These are phyloP conservation scores for Tokudaia muenninki DNA, from an alignment of 2,797 vertebrate genomes.

Conservation along the genomic window DNA sequence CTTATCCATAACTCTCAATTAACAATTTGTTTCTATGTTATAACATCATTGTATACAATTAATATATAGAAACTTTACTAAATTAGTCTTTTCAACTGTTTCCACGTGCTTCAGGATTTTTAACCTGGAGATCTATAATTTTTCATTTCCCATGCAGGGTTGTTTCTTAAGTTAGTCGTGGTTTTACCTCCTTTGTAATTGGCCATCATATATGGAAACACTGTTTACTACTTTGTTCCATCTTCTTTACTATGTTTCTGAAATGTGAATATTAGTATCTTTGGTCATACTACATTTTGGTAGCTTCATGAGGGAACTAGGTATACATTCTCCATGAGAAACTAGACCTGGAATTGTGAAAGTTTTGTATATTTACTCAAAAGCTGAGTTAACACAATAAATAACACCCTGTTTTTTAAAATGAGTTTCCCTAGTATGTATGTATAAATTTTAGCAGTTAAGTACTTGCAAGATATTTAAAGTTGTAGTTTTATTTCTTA, in stretches of 20 bases:
- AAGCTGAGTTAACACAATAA: constrained; percentile 38
- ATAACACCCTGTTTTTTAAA: not conserved
- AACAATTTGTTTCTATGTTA: not conserved
- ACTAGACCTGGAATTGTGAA: not conserved
- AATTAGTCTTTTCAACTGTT: not conserved
- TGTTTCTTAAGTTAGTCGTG: not conserved
- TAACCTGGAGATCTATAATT: not conserved
- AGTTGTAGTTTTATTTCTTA: not conserved
- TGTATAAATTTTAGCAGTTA: not conserved
- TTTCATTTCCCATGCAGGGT: constrained; percentile 23
- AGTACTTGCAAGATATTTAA: not conserved
- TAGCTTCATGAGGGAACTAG: not conserved
- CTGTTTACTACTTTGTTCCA: constrained; percentile 38
- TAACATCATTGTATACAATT: not conserved
- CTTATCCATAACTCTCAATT: not conserved
- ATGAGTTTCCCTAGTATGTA: not conserved
- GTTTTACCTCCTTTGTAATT: constrained; percentile 29
- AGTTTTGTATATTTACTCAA: not conserved
- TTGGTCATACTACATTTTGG: not conserved
- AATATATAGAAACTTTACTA: not conserved
- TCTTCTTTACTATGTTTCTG: not conserved
- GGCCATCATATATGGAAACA: not conserved
- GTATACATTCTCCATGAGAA: not conserved
- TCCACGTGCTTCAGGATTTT: not conserved
- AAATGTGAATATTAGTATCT: not conserved